Percentiles rank a stretch among this genome's conserved stretches.
Conservation (phyloP, 2,888 invertebrate genomes). For the Macaria notata region DNA sequence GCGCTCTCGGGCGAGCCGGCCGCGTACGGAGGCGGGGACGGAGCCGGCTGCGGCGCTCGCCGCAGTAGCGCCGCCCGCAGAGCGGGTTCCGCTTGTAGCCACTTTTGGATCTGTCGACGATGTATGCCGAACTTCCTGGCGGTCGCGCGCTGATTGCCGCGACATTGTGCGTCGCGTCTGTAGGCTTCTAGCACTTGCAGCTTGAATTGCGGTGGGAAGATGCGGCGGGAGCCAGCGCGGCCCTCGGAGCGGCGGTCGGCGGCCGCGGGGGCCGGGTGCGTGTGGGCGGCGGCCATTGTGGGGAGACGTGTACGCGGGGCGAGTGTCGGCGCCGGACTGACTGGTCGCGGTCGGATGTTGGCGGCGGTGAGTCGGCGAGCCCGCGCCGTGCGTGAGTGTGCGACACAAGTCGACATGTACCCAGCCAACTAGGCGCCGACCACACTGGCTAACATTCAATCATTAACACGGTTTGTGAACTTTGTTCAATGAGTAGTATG, state of each 20-base stretch:
- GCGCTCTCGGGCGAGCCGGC: slow-evolving; percentile 73
- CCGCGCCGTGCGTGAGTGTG: slow-evolving; percentile 64
- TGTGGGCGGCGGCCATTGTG: slow-evolving; percentile 75
- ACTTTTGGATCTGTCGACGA: slow-evolving; percentile 94
- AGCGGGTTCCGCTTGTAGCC: slow-evolving; percentile 92
- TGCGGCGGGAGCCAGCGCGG: slow-evolving; percentile 91
- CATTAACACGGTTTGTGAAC: no score
- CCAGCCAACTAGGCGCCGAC: slow-evolving; percentile 39
- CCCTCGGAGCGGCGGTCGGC: slow-evolving; percentile 78
- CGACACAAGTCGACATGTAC: slow-evolving; percentile 73
- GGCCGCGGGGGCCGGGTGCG: slow-evolving; percentile 73
- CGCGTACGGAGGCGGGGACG: slow-evolving; percentile 73
- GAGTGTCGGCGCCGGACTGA: slow-evolving; percentile 79
- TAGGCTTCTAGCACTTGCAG: slow-evolving; percentile 94
- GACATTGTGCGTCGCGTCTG: slow-evolving; percentile 92
- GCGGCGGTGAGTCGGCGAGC: slow-evolving; percentile 77
- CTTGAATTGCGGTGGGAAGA: slow-evolving; percentile 94
- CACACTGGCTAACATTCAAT: slow-evolving; percentile 37
- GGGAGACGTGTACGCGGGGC: slow-evolving; percentile 70
- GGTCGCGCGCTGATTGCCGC: slow-evolving; percentile 94
- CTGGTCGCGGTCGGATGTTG: slow-evolving; percentile 78
- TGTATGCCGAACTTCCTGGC: slow-evolving; percentile 95
- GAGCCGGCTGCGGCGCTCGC: slow-evolving; percentile 73
- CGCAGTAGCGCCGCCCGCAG: slow-evolving; percentile 87
- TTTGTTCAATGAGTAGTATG: no score